These are phyloP conservation scores for Teleopsis dalmanni DNA, from an alignment of 1,140 invertebrate genomes.

Conservation along the genomic window DNA sequence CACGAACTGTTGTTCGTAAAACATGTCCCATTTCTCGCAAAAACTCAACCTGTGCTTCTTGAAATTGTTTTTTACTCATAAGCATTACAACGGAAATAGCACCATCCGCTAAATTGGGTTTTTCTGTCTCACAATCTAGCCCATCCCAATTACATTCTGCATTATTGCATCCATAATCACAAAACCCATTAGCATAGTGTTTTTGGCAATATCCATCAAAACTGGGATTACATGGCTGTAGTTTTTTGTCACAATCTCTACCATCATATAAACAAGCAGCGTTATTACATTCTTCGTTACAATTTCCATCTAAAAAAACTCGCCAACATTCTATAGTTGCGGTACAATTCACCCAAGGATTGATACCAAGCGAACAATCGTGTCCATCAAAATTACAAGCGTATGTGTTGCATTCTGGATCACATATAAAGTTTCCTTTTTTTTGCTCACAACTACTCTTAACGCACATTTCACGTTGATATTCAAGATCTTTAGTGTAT, in stretches of 20 bases:
- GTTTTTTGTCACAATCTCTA: conserved; percentile 75
- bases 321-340: conserved; percentile 81
- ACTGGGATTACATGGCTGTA: conserved; percentile 77
- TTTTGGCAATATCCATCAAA: conserved; percentile 87
- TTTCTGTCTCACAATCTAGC: conserved; percentile 79
- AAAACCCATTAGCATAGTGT: conserved; percentile 86
- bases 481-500: conserved; percentile 57
- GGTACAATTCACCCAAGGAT: conserved; percentile 91
- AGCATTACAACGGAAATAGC: conserved; percentile 75
- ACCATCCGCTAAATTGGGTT: conserved; percentile 70
- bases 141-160: conserved; percentile 96
- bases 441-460: conserved; percentile 73
- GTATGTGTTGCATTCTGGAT: conserved; percentile 87
- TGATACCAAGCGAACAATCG: conserved; percentile 87
- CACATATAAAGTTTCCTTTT: conserved; percentile 73
- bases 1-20: conserved; percentile 70
- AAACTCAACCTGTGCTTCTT: conserved; percentile 67
- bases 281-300: conserved; percentile 88
- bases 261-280: conserved; percentile 90
- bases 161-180: conserved; percentile 91
- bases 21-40: conserved; percentile 76
- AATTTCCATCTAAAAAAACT: conserved; percentile 78
- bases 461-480: conserved; percentile 66
- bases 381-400: conserved; percentile 93
- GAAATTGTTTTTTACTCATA: conserved; percentile 75